Base-by-base conservation (phyloP, 2,888 invertebrate genomes). In the Lasioglossum morio region DNA sequence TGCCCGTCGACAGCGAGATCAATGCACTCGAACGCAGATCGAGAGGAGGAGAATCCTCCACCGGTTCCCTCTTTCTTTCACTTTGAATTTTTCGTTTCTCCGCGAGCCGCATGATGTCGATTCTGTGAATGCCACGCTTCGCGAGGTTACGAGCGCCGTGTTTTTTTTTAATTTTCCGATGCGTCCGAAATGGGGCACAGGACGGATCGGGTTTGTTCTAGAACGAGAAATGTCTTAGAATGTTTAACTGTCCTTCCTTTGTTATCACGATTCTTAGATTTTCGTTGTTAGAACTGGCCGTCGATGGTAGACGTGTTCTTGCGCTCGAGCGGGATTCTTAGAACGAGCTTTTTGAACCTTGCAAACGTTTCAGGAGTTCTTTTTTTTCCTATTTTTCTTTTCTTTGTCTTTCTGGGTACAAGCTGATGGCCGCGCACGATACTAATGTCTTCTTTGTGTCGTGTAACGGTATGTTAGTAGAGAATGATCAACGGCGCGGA, bases 31-130 rank as follows among this genome's bases (percentile, higher is more conserved):
- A 70, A 77, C 37, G 86, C 86, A 63, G 81, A 85, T 81, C 86
- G 72, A 66, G 72, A 46, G 80, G 76, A 66, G 63, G 48, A 12
- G 75, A 53, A 69, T 40, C 43, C 27, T 46, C 43, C 57, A 43
- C 37, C 34, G 14, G 23, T 70, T 76, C 30, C n/a, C 34, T 70
- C 14, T 66, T 48, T 77, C 74, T 81, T 63, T 23, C 60, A 46
- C 79, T 53, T 77, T 66, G 4, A 48, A 43, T 37, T 63, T 63
- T 79, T 89, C 76, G 60, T 85, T 73, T 78, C 60, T 7, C 27
- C 77, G 85, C 81, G 87, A 88, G 81, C 46, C 85, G 90, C 91
- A 91, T 91, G 90, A 89, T 85, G 88, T 82, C 81, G 70, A 78
- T 80, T 85, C 75, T 77, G 77, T 60, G 87, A 91, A 90, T 90